Evolutionary conservation across 2,113 vertebrate species (phyloP), one percentile per base, ranked within the genome.

Genomic region (Silurus asotus): DNA sequence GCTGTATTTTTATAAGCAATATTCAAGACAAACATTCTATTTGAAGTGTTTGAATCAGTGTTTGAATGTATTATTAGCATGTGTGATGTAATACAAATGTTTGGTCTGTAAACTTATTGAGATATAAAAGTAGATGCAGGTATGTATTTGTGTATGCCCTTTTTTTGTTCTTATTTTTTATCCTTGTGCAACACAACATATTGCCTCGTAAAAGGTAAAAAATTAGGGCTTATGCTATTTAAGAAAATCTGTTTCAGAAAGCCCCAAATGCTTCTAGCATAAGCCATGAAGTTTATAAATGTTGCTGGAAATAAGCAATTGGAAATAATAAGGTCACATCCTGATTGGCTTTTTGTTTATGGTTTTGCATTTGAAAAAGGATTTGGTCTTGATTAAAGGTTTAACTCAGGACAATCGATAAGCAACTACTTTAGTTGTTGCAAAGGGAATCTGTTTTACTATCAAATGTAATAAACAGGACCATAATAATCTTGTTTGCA

Each of bases 341-440:
- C 87, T 87, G 86, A 61, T 45, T 82, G 81, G 19, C 48, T 85
- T 28, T 82, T 58, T 77, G 37, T 83, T 90, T 37, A 51, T 78
- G 28, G 62, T 48, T 67, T 45, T 13, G 61, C 82, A 80, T 84
- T 89, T 84, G 84, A 62, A 87, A 88, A 91, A 92, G 90, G 65
- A 37, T 55, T 69, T 45, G 56, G 56, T 80, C 53, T 83, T 82
- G 64, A 82, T 82, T 53, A 82, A 69, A 67, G n/a, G 62, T 53
- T 82, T 28, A 69, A 67, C 49, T 65, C 7, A 67, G 23, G 15
- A 82, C 48, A 67, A 82, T 69, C 8, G 4, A 82, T 82, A 65
- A 82, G 7, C 45, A 81, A 62, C 76, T 25, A 13, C 25, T 58
- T 28, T 28, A 78, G 77, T 45, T 59, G 56, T 37, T 59, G 56